phyloP scores from a whole-genome alignment of 2,888 invertebrate genomes.

The Syrista parreyssii region DNA sequence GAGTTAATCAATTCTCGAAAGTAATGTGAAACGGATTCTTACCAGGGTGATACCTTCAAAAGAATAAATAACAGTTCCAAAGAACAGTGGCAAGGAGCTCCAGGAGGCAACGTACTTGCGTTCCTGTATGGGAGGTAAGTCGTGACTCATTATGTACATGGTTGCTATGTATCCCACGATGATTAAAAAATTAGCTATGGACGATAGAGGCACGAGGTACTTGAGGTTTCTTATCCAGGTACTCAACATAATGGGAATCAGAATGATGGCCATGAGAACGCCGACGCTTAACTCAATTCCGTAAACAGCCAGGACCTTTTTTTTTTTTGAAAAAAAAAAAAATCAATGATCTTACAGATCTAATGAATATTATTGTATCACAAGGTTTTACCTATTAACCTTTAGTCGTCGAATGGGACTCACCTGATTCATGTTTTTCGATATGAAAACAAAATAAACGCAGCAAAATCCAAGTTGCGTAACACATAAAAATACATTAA shows the following conservation, averaged over 20 bases:
- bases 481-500: slow-evolving; percentile 89
- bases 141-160: slow-evolving; percentile 79
- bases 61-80: slow-evolving; percentile 95
- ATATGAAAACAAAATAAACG: slow-evolving; percentile 95
- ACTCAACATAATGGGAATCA: slow-evolving; percentile 78
- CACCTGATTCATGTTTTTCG: slow-evolving; percentile 85
- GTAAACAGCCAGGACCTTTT: slow-evolving; percentile 77
- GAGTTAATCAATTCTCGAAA: neutral
- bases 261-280: slow-evolving; percentile 78
- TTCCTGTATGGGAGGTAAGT: slow-evolving; percentile 74
- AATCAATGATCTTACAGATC: neutral
- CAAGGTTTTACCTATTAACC: neutral
- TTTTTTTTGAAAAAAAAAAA: slow-evolving; percentile 6
- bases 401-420: slow-evolving; percentile 18
- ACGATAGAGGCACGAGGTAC: slow-evolving; percentile 81
- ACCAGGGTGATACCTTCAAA: slow-evolving; percentile 96
- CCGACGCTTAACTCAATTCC: slow-evolving; percentile 74
- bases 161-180: slow-evolving; percentile 80
- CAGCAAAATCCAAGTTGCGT: slow-evolving; percentile 99
- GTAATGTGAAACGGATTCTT: slow-evolving; percentile 52
- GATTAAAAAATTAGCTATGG: slow-evolving; percentile 83
- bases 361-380: neutral
- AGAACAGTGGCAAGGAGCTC: slow-evolving; percentile 83
- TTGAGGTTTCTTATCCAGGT: slow-evolving; percentile 83
- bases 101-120: slow-evolving; percentile 74